A percentile compares a stretch with the other conserved stretches of the same genome.
These are phyloP conservation scores for Eolophus roseicapilla DNA, from an alignment of 2,113 vertebrate genomes.

Conservation along the genomic window DNA sequence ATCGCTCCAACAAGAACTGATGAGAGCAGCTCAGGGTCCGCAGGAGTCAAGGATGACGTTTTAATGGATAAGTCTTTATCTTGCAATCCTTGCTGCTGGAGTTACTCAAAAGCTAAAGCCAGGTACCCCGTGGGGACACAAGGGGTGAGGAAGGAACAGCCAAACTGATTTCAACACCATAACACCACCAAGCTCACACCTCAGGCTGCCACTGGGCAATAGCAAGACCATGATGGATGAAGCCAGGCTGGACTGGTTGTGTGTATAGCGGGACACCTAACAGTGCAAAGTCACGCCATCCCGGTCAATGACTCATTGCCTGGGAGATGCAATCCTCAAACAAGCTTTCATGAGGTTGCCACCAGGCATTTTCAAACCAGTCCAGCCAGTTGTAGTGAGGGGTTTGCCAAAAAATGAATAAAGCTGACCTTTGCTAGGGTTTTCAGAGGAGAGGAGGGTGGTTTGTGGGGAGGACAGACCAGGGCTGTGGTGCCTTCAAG, in stretches of 20 bases:
- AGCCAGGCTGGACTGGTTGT: too few species aligned
- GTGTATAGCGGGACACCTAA: not conserved
- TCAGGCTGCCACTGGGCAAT: accelerated
- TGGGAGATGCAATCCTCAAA: not conserved
- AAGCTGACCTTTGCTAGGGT: not conserved
- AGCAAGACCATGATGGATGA: accelerated
- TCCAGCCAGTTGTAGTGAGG: not conserved
- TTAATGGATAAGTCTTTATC: not conserved
- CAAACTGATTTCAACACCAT: not conserved
- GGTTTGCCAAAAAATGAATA: not conserved
- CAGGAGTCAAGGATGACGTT: not conserved
- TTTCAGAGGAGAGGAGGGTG: not conserved
- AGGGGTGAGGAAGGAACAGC: not conserved
- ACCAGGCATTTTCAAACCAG: not conserved
- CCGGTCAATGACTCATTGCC: not conserved
- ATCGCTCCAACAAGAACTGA: not conserved
- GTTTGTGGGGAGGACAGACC: accelerated
- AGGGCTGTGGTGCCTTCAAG: not conserved
- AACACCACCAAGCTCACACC: not conserved
- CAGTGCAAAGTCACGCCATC: accelerated
- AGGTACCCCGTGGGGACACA: not conserved
- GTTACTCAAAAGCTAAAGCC: not conserved
- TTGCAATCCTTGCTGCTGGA: not conserved
- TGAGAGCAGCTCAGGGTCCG: not conserved
- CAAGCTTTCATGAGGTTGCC: not conserved